Percentiles rank a stretch among this genome's conserved stretches.
phyloP scores from a whole-genome alignment of 2,113 vertebrate species.

The Athene noctua region DNA sequence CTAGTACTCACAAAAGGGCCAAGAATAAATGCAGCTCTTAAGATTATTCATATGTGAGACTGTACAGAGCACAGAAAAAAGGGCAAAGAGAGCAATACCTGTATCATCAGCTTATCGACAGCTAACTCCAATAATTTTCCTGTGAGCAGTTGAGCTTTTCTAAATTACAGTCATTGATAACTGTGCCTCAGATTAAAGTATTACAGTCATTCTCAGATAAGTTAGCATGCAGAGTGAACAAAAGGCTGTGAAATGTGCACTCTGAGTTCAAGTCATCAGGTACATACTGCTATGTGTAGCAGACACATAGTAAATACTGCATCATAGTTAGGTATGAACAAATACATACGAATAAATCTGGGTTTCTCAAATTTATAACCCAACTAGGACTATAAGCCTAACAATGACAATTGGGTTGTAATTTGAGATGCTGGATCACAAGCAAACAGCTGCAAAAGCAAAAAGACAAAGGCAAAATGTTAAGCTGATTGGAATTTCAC shows the following conservation, averaged over 20 bases:
- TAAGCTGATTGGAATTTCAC: conserved; percentile 62
- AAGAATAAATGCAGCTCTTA: background rate
- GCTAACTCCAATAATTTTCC: background rate
- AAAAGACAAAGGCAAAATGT: conserved; percentile 28
- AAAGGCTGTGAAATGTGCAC: background rate
- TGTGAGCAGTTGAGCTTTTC: background rate
- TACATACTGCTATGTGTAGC: background rate
- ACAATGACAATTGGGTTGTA: background rate
- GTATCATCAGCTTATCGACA: background rate
- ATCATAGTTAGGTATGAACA: background rate
- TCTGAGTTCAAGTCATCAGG: background rate
- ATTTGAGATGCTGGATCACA: background rate
- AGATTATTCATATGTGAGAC: background rate
- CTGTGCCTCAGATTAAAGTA: background rate
- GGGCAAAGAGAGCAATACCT: background rate
- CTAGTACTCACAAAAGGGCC: background rate
- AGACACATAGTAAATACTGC: background rate
- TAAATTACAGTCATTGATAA: background rate
- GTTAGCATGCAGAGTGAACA: background rate
- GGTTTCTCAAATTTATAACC: background rate
- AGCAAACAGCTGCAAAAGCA: background rate
- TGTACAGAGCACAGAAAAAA: background rate
- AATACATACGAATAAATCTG: background rate
- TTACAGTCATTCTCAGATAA: background rate
- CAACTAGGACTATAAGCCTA: background rate